Evolutionary conservation across 2,888 invertebrate species (phyloP).

Genomic region (Netelia inedita): DNA sequence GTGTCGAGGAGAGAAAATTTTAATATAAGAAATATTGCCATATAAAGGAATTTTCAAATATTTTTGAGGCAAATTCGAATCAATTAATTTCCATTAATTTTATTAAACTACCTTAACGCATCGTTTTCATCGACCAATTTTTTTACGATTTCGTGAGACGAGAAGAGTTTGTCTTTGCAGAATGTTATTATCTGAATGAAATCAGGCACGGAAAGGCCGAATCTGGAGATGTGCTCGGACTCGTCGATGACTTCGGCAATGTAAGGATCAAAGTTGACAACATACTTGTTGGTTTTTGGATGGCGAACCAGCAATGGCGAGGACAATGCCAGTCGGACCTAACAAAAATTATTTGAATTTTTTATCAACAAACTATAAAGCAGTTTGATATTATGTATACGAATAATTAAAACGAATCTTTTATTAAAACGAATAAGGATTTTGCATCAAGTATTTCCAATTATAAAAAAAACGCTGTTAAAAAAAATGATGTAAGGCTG

Average conservation of each 20-base stretch:
- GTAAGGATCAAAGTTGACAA: slow-evolving; percentile 91
- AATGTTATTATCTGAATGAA: slow-evolving; percentile 91
- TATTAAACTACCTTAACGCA: slow-evolving; percentile 77
- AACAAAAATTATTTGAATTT: slow-evolving; percentile 34
- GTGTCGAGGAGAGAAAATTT: slow-evolving; percentile 1
- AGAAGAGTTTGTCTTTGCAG: slow-evolving; percentile 89
- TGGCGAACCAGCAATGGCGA: slow-evolving; percentile 90
- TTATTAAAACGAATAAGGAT: too few species aligned
- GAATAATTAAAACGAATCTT: too few species aligned
- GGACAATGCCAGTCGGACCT: slow-evolving; percentile 89
- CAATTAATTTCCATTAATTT: neutral
- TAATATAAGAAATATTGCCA: neutral
- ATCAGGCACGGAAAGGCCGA: slow-evolving; percentile 91
- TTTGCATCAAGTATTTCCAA: too few species aligned
- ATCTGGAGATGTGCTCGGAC: slow-evolving; percentile 92
- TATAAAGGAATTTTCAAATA: neutral
- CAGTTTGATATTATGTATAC: too few species aligned
- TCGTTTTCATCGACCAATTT: slow-evolving; percentile 88
- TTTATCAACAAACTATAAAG: slow-evolving; percentile 18
- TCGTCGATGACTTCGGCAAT: slow-evolving; percentile 91
- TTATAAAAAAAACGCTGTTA: too few species aligned
- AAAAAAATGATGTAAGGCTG: too few species aligned
- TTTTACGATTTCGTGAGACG: slow-evolving; percentile 88
- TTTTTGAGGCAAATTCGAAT: too few species aligned
- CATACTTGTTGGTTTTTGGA: slow-evolving; percentile 88